Evolutionary conservation across 92 coral and sea anemone genomes (phyloP).

Genomic region (Zoanthus gigantus): DNA sequence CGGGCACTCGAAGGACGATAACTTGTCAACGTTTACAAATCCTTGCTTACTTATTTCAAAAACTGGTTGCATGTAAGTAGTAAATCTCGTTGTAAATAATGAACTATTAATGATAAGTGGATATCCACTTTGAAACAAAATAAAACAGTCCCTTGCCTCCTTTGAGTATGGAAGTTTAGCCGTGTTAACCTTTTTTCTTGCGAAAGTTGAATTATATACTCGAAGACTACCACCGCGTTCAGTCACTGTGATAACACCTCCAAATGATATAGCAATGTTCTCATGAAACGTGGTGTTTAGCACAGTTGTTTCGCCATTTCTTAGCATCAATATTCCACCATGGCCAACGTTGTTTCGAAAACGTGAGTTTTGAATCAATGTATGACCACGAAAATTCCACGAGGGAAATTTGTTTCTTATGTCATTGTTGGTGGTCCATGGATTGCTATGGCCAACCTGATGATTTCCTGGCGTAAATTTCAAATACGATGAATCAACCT

Average conservation of each 20-base stretch:
- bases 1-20: conserved; percentile 36
- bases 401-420: neutral
- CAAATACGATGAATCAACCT: neutral
- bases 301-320: conserved; percentile 38
- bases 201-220: conserved; percentile 46
- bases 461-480: neutral
- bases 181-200: conserved; percentile 11
- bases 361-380: conserved; percentile 28
- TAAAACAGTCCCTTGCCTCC: conserved; percentile 27
- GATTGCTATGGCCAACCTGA: neutral
- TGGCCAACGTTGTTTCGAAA: conserved; percentile 57
- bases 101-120: conserved; percentile 29
- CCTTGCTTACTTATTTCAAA: conserved; percentile 49
- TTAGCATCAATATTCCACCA: conserved; percentile 43
- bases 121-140: conserved; percentile 60
- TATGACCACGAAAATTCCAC: conserved; percentile 11
- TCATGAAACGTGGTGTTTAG: conserved; percentile 48
- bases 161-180: neutral
- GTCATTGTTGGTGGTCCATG: neutral
- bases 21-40: conserved; percentile 26
- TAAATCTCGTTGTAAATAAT: conserved; percentile 26
- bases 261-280: conserved; percentile 32
- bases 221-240: conserved; percentile 50
- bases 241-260: conserved; percentile 44
- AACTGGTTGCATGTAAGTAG: conserved; percentile 6